Conservation (phyloP, 2,888 invertebrate genomes). For the Amiota mariae region DNA sequence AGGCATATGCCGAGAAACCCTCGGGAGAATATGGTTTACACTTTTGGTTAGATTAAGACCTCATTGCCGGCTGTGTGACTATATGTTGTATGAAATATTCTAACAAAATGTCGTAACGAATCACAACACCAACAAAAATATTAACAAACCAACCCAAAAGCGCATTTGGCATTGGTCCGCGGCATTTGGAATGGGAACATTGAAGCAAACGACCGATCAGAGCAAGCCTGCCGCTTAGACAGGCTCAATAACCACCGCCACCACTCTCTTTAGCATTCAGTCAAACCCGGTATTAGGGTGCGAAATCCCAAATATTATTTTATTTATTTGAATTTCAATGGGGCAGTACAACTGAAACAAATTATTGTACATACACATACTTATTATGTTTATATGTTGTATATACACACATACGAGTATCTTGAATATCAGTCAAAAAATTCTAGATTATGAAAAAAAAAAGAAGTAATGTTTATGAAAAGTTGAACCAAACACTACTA, state of each 20-base stretch:
- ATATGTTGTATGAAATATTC: slow-evolving; percentile 18
- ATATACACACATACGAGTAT: too few species aligned
- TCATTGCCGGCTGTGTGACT: slow-evolving; percentile 53
- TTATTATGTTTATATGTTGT: too few species aligned
- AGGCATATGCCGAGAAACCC: slow-evolving; percentile 52
- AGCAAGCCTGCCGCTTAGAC: neutral
- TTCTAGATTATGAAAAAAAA: too few species aligned
- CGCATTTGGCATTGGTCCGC: slow-evolving; percentile 14
- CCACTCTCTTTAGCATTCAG: slow-evolving; percentile 25
- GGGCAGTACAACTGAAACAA: slow-evolving; percentile 42
- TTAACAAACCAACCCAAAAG: slow-evolving; percentile 51
- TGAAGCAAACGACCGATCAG: neutral
- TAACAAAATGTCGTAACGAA: slow-evolving; percentile 61
- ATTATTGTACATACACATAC: slow-evolving; percentile 16
- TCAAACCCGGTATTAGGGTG: slow-evolving; percentile 61
- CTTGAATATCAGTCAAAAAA: too few species aligned
- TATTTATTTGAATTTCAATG: slow-evolving; percentile 68
- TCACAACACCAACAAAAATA: slow-evolving; percentile 62
- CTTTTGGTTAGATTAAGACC: slow-evolving; percentile 72
- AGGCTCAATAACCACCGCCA: slow-evolving; percentile 12
- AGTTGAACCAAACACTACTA: neutral
- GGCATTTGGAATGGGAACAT: neutral
- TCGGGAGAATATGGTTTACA: slow-evolving; percentile 59
- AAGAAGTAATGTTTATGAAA: too few species aligned
- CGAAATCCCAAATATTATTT: slow-evolving; percentile 69